Base-by-base conservation (phyloP, 2,888 invertebrate species). In the Melanostoma scalare region DNA sequence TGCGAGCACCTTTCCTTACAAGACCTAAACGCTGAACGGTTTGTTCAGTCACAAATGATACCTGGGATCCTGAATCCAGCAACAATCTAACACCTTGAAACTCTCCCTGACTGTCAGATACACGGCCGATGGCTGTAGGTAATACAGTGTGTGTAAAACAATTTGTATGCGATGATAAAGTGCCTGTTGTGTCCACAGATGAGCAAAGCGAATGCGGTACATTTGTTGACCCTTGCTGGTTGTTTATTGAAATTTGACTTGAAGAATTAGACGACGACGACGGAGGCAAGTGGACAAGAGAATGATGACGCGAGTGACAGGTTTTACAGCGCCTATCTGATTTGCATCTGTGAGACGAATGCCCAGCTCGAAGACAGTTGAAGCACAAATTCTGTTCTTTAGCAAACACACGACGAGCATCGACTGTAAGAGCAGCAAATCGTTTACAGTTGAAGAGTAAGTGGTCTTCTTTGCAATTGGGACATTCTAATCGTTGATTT, bases 391-490 rank as follows among this genome's bases (percentile, higher is more conserved):
- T 31, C 30, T 67, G 10, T 9, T 67, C 31, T 8, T 40, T 67
- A 3, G 42, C 53, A 8, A 67, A 53, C n/a, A 6, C 38, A 53
- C 52, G 53, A 4, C 65, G 65, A 31, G n/a, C 2, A n/a, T 63
- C 71, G 44, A 61, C 30, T 8, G 40, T 2, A 55, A 63, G 50
- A 35, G 30, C 10, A 6, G 48, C 36, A 63, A 71, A 77, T 6
- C 40, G n/a, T 50, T 72, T 56, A 50, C 77, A 77, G 9, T 10
- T 31, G 2, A 6, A 30, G 6, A 72, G 10, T 4, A 4, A 10
- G 33, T 78, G 72, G 3, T 65, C 58, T 42, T 31, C 56, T n/a
- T 78, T 65, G 20, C 65, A 78, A 36, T 42, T 52, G 50, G 58
- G 44, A 44, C 36, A 78, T 31, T 56, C 56, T 9, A 56, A 3